These are phyloP conservation scores for Apotomis betuletana DNA, from an alignment of 2,888 invertebrate genomes.

Conservation along the genomic window DNA sequence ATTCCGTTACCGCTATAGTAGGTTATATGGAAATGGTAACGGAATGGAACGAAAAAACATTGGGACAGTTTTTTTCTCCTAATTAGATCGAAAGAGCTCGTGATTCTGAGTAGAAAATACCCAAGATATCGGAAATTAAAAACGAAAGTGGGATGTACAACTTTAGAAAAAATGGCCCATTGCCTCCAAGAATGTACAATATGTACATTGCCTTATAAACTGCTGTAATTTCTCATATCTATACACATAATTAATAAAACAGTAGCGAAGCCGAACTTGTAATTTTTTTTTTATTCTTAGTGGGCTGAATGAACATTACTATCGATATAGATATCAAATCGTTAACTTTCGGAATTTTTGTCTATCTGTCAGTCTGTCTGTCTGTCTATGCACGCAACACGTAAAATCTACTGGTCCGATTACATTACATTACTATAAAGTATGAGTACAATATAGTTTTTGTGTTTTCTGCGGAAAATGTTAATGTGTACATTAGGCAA, in stretches of 20 bases:
- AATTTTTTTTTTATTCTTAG: background rate
- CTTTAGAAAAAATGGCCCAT: too few species aligned
- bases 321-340: background rate
- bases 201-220: background rate
- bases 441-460: background rate
- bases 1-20: too few species aligned
- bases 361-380: background rate
- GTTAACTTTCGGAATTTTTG: background rate
- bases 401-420: background rate
- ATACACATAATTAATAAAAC: background rate
- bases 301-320: background rate
- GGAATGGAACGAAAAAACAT: too few species aligned
- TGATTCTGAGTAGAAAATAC: too few species aligned
- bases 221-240: background rate
- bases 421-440: background rate
- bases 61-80: too few species aligned
- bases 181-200: background rate
- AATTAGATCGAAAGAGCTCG: too few species aligned
- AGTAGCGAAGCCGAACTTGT: background rate
- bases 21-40: too few species aligned
- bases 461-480: background rate
- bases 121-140: too few species aligned
- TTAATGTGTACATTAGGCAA: slow-evolving; percentile 6
- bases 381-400: background rate
- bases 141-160: too few species aligned